Conservation (phyloP, 2,113 vertebrate species). For the Alosa alosa region DNA sequence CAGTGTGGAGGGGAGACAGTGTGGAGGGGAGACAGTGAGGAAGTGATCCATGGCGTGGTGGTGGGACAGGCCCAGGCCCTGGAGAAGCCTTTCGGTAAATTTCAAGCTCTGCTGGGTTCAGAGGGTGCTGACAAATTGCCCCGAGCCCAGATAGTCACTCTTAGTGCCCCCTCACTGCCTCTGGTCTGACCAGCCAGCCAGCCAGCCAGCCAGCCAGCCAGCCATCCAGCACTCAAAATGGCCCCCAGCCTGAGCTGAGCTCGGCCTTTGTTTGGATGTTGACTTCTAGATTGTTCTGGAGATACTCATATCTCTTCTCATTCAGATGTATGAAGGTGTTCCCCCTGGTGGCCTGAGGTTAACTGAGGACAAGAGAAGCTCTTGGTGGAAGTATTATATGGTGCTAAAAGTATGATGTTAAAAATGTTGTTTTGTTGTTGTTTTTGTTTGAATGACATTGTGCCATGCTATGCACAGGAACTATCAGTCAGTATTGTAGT, state of each 20-base stretch:
- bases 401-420: not conserved
- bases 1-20: no score
- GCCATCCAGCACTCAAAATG: not conserved
- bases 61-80: not conserved
- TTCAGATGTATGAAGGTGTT: not conserved
- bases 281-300: not conserved
- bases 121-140: not conserved
- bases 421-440: not conserved
- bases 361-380: not conserved
- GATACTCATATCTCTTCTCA: not conserved
- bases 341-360: not conserved
- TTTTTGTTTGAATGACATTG: not conserved
- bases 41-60: not conserved
- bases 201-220: no score
- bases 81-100: not conserved
- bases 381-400: not conserved
- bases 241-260: not conserved
- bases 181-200: no score
- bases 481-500: no score
- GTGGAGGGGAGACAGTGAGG: not conserved
- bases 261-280: not conserved
- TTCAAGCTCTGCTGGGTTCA: not conserved
- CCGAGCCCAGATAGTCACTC: not conserved
- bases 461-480: no score
- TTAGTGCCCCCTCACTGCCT: not conserved